These are phyloP conservation scores for Pristis pectinata DNA, from an alignment of 2,797 vertebrate genomes.

Conservation along the genomic window DNA sequence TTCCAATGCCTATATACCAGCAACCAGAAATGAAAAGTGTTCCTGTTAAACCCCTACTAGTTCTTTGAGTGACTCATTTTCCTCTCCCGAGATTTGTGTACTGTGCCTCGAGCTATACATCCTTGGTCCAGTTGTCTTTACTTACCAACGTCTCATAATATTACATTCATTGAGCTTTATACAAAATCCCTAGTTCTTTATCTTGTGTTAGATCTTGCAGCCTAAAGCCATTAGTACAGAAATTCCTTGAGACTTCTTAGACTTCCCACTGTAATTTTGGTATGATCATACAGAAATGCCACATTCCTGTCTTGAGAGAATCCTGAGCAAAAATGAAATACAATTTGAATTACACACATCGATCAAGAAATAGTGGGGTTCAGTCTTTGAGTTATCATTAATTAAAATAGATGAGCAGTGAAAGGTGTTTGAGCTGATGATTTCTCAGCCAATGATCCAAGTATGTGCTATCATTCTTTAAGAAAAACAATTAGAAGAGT, in stretches of 20 bases:
- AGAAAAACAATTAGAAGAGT: background rate
- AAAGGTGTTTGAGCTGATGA: background rate
- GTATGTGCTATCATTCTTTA: background rate
- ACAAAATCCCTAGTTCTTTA: background rate
- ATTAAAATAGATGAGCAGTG: background rate
- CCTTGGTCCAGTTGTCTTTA: background rate
- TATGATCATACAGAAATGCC: too few species aligned
- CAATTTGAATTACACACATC: background rate
- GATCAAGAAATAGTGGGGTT: background rate
- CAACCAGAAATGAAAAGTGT: background rate
- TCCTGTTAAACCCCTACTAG: background rate
- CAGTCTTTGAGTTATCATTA: background rate
- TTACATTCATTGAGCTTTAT: background rate
- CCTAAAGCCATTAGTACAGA: background rate
- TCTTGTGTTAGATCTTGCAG: background rate
- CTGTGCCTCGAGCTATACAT: background rate
- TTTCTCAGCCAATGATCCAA: background rate
- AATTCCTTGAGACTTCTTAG: background rate
- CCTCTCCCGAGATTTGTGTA: too few species aligned
- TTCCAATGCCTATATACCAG: background rate
- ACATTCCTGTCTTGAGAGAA: too few species aligned
- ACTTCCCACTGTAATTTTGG: background rate
- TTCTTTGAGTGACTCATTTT: too few species aligned
- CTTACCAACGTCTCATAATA: background rate
- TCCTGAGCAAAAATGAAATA: too few species aligned